phyloP scores from a whole-genome alignment of 2,113 vertebrate genomes.

The Thunnus maccoyii region DNA sequence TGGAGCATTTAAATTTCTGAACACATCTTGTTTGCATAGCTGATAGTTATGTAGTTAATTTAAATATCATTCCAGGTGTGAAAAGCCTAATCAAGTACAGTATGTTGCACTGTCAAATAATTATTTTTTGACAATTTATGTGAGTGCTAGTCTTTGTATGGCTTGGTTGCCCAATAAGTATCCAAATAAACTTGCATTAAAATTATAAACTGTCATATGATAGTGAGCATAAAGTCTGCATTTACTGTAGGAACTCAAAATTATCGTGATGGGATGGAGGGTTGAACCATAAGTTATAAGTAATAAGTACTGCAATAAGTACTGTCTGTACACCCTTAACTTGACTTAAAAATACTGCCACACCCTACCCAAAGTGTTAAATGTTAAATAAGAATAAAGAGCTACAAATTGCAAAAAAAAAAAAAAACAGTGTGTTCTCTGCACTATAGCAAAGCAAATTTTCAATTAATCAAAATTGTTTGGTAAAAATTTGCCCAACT shows the following conservation, averaged over 20 bases:
- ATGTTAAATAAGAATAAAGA: not conserved
- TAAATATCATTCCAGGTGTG: constrained; percentile 7
- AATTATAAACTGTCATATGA: not conserved
- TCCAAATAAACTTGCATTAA: constrained; percentile 1
- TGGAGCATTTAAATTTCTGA: not conserved
- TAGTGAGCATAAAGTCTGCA: not conserved
- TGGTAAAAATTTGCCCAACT: too few species aligned
- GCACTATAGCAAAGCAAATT: not conserved
- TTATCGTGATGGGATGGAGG: not conserved
- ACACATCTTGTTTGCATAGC: constrained; percentile 21
- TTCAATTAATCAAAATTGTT: too few species aligned
- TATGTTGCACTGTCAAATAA: not conserved
- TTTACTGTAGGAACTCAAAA: not conserved
- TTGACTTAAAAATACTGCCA: not conserved
- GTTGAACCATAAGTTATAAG: not conserved
- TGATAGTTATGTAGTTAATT: not conserved
- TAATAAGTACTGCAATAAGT: too few species aligned
- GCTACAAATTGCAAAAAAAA: not conserved
- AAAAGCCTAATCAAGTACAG: constrained; percentile 8
- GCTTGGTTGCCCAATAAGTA: not conserved
- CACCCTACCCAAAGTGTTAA: not conserved
- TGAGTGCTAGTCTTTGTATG: not conserved
- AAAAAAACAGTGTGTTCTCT: not conserved
- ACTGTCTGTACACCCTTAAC: too few species aligned
- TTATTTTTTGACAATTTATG: not conserved